phyloP scores from a whole-genome alignment of 2,797 vertebrate genomes.

The Sebastes nivosus region DNA sequence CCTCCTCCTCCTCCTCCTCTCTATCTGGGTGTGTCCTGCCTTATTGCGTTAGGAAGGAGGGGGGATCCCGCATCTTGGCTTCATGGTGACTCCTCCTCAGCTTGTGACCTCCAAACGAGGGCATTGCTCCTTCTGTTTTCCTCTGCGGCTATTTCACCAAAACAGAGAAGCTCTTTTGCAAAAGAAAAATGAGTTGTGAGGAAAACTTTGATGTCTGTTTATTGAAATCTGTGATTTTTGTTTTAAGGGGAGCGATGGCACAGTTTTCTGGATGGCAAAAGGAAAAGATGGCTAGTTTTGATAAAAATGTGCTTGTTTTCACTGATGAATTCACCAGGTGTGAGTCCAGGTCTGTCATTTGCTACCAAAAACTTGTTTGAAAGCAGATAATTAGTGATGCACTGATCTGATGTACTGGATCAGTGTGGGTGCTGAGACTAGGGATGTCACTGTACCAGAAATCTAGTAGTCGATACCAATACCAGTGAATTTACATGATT shows the following conservation, averaged over 20 bases:
- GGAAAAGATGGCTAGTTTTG: not conserved
- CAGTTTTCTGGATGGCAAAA: not conserved
- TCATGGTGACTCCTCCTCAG: constrained; percentile 66
- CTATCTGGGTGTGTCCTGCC: constrained; percentile 81
- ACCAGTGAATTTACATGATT: no score
- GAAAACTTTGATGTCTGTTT: constrained; percentile 9
- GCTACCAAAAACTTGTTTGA: not conserved
- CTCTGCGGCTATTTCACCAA: constrained; percentile 13
- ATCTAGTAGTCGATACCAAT: no score
- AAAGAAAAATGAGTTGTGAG: not conserved
- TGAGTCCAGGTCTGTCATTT: not conserved
- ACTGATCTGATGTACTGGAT: no score
- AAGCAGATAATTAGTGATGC: no score
- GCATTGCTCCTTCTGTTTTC: constrained; percentile 52
- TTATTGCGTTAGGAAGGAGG: constrained; percentile 76
- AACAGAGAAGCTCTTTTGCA: not conserved
- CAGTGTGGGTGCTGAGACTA: no score
- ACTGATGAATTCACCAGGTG: not conserved
- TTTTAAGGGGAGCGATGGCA: not conserved
- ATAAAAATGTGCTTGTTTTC: not conserved
- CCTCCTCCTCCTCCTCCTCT: constrained; percentile 19
- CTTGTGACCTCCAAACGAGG: constrained; percentile 76
- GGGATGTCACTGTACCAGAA: no score
- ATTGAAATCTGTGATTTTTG: not conserved
- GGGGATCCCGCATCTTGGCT: constrained; percentile 80